These are phyloP conservation scores for Phortica okadai DNA, from an alignment of 2,888 invertebrate species.

Conservation along the genomic window DNA sequence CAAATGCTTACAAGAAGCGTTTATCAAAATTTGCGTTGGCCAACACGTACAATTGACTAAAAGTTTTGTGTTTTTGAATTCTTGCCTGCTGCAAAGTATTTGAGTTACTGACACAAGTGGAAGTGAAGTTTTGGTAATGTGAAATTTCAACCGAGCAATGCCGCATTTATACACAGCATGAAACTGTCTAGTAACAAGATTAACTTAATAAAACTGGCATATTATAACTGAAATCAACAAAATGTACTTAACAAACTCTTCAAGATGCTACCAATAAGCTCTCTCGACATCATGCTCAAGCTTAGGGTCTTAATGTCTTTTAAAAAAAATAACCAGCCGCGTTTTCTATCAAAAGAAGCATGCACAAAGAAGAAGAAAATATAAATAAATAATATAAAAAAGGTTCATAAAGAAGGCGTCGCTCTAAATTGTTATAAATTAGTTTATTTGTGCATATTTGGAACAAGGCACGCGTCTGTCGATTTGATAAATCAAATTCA, in stretches of 20 bases:
- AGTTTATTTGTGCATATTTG: constrained; percentile 35
- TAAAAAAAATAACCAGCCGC: not conserved
- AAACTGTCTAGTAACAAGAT: not conserved
- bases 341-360: not conserved
- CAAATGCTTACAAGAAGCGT: not conserved
- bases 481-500: not conserved
- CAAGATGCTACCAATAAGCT: not conserved
- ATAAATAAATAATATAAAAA: constrained; percentile 16
- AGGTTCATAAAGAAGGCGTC: constrained; percentile 1
- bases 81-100: too few species aligned
- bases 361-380: constrained; percentile 9
- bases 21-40: not conserved
- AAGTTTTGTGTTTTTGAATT: too few species aligned
- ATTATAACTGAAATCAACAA: not conserved
- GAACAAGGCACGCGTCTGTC: constrained; percentile 23
- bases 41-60: too few species aligned
- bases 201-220: not conserved
- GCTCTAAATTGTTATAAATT: constrained; percentile 36
- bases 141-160: not conserved
- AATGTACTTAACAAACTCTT: not conserved
- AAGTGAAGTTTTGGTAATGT: not conserved
- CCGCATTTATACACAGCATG: not conserved
- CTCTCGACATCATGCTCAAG: not conserved
- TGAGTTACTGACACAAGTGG: too few species aligned
- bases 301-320: not conserved